Conservation (phyloP, 2,888 invertebrate genomes). For the Osmoderma eremita region DNA sequence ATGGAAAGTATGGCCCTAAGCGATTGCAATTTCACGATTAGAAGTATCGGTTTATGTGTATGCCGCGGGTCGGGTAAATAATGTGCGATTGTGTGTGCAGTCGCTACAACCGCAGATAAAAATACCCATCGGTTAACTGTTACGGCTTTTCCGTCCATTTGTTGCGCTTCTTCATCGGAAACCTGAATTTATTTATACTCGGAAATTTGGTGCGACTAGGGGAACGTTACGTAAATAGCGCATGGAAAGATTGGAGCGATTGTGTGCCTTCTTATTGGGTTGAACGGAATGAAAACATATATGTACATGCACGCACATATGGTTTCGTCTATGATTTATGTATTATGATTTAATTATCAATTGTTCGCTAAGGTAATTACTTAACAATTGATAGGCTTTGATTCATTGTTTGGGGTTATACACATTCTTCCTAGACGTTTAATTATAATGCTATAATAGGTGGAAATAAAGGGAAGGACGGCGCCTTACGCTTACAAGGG, state of each 20-base stretch:
- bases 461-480: no score
- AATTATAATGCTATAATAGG: no score
- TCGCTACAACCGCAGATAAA: conserved; percentile 2
- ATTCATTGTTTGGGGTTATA: no score
- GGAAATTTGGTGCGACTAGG: conserved; percentile 18
- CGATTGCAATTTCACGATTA: conserved; percentile 35
- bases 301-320: conserved; percentile 2
- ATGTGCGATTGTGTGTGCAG: no score
- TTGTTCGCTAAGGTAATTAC: no score
- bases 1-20: conserved; percentile 24
- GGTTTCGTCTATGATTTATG: background rate
- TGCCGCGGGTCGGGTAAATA: no score
- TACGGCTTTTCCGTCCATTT: conserved; percentile 15
- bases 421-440: no score
- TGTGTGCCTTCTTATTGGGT: background rate
- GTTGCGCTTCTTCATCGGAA: background rate
- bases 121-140: background rate
- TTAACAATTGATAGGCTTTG: no score
- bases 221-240: conserved; percentile 16
- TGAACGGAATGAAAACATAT: conserved; percentile 1
- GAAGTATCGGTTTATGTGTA: conserved; percentile 9
- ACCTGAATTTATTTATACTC: conserved; percentile 10
- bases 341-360: no score
- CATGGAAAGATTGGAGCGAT: conserved; percentile 1
- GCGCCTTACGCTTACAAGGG: no score